A percentile compares a stretch with the other conserved stretches of the same genome.
phyloP scores from a whole-genome alignment of 2,888 invertebrate genomes.

The Aphodius granarius region DNA sequence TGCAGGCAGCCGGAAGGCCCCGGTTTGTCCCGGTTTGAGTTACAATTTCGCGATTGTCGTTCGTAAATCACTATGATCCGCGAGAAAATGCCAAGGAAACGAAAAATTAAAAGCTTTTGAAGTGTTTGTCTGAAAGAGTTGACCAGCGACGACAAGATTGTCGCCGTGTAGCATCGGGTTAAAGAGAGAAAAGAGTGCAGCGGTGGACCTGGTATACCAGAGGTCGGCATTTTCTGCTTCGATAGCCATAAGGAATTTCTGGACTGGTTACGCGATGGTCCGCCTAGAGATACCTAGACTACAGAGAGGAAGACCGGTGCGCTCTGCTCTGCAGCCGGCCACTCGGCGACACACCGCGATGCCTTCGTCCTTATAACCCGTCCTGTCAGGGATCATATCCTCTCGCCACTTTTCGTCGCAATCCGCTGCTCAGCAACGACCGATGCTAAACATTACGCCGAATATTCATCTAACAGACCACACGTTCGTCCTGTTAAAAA shows the following conservation, averaged over 20 bases:
- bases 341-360: background rate
- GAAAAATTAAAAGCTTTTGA: no score
- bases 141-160: background rate
- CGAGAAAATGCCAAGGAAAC: no score
- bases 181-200: background rate
- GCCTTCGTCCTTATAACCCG: background rate
- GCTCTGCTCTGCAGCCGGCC: background rate
- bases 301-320: background rate
- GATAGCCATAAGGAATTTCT: slow-evolving; percentile 6
- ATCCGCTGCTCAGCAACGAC: background rate
- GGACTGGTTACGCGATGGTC: slow-evolving; percentile 3
- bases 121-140: background rate
- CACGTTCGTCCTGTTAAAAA: no score
- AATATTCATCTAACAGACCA: background rate
- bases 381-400: background rate
- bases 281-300: background rate
- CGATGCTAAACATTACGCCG: background rate
- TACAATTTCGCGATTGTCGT: background rate
- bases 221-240: slow-evolving; percentile 18
- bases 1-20: background rate
- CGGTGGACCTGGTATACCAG: background rate
- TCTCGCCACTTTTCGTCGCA: background rate
- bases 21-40: background rate
- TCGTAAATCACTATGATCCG: no score
- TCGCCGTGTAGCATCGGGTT: background rate